Evolutionary conservation across 2,113 vertebrate genomes (phyloP).

Genomic region (Ceyx cyanopectus): DNA sequence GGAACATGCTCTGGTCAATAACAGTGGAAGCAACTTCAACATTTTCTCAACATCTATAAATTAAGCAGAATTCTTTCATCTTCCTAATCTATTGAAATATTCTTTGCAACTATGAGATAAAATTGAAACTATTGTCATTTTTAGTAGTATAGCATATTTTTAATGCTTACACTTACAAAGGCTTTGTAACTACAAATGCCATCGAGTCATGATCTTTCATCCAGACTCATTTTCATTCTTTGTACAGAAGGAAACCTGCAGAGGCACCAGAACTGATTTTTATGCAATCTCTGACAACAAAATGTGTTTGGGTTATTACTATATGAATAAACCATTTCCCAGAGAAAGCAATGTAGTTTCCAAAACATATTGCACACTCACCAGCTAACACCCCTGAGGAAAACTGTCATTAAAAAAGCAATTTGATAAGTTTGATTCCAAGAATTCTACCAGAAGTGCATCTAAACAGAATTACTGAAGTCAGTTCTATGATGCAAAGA

Average conservation of each 20-base stretch:
- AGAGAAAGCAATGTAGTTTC: slow-evolving; percentile 44
- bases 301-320: slow-evolving; percentile 40
- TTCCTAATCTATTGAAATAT: neutral
- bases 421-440: slow-evolving; percentile 28
- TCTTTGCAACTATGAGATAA: neutral
- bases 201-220: slow-evolving; percentile 43
- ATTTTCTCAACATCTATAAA: slow-evolving; percentile 34
- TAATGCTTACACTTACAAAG: slow-evolving; percentile 40
- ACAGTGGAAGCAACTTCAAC: neutral
- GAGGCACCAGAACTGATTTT: slow-evolving; percentile 44
- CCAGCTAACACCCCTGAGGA: neutral
- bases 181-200: slow-evolving; percentile 20
- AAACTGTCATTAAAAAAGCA: slow-evolving; percentile 59
- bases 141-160: slow-evolving; percentile 40
- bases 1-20: neutral
- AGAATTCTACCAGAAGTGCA: slow-evolving; percentile 35
- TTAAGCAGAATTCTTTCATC: slow-evolving; percentile 8
- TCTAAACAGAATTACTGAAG: slow-evolving; percentile 17
- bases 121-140: slow-evolving; percentile 16
- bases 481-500: neutral
- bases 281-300: slow-evolving; percentile 36
- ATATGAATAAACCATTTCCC: slow-evolving; percentile 63
- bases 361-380: slow-evolving; percentile 35
- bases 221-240: slow-evolving; percentile 25
- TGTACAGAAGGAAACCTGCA: slow-evolving; percentile 45